phyloP scores from a whole-genome alignment of 1,140 invertebrate species.

The Eueides isabella region DNA sequence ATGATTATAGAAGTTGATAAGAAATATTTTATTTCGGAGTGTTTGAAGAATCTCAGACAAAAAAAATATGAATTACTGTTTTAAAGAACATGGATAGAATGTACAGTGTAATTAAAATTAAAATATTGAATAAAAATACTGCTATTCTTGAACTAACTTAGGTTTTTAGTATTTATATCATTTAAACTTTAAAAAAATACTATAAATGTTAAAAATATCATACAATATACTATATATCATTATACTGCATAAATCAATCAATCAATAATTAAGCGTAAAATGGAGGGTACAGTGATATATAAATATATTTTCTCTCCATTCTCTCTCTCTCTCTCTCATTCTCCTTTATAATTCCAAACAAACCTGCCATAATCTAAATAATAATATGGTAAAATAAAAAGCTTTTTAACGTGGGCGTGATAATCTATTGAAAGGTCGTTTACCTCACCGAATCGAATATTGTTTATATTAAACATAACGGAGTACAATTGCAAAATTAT shows the following conservation, averaged over 20 bases:
- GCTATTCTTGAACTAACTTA: neutral
- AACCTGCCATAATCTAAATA: neutral
- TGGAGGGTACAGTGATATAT: too few species aligned
- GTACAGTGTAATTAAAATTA: neutral
- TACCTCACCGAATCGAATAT: slow-evolving; percentile 18
- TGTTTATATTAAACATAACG: slow-evolving; percentile 21
- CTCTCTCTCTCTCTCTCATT: neutral
- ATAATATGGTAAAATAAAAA: neutral
- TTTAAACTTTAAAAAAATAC: too few species aligned
- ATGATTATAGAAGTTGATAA: too few species aligned
- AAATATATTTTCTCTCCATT: too few species aligned
- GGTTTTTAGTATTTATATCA: neutral
- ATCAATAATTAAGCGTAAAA: too few species aligned
- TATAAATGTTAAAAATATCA: too few species aligned
- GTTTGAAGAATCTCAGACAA: too few species aligned
- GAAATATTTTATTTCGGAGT: too few species aligned
- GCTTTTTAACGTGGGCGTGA: neutral
- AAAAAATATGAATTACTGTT: neutral
- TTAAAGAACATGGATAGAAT: neutral
- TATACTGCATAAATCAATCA: too few species aligned
- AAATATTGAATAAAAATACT: neutral
- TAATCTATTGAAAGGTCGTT: slow-evolving; percentile 25
- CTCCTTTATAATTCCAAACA: neutral
- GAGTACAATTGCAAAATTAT: slow-evolving; percentile 23
- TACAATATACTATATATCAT: too few species aligned